Conservation (phyloP, 2,797 vertebrate genomes). For the Ptychobarbus kaznakovi region DNA sequence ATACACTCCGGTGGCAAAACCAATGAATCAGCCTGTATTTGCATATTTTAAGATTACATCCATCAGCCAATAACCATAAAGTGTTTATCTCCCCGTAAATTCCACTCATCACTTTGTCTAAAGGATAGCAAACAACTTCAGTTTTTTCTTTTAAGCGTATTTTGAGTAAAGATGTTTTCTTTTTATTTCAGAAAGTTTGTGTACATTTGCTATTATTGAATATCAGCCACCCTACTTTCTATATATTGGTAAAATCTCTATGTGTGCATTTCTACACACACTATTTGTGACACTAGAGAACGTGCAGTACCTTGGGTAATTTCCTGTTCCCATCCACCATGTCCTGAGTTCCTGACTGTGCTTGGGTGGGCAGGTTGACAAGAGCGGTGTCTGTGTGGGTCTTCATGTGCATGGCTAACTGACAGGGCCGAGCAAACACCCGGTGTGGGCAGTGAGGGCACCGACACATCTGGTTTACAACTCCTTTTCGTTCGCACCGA, state of each 20-base stretch:
- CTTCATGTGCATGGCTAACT: slow-evolving; percentile 53
- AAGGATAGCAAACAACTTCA: neutral
- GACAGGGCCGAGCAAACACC: slow-evolving; percentile 13
- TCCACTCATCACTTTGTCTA: neutral
- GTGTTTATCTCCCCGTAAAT: neutral
- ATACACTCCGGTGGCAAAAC: neutral
- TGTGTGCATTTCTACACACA: neutral
- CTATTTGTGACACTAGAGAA: slow-evolving; percentile 10
- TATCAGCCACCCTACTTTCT: slow-evolving; percentile 1
- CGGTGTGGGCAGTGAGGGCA: slow-evolving; percentile 51
- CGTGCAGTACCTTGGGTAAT: slow-evolving; percentile 48
- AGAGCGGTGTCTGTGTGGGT: slow-evolving; percentile 35
- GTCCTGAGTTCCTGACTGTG: slow-evolving; percentile 10
- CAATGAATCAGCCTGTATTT: neutral
- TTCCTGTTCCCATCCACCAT: slow-evolving; percentile 27
- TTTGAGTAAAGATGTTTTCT: neutral
- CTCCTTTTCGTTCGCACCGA: neutral
- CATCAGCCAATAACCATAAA: neutral
- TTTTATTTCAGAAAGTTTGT: neutral
- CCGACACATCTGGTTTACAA: neutral
- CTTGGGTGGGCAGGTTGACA: neutral
- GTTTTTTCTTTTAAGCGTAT: neutral
- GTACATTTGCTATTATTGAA: neutral
- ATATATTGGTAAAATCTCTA: neutral
- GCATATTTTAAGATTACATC: neutral